Percentiles rank a stretch among this genome's conserved stretches.
Evolutionary conservation across 1,140 invertebrate genomes (phyloP).

Genomic region (Scaptomyza graminum): DNA sequence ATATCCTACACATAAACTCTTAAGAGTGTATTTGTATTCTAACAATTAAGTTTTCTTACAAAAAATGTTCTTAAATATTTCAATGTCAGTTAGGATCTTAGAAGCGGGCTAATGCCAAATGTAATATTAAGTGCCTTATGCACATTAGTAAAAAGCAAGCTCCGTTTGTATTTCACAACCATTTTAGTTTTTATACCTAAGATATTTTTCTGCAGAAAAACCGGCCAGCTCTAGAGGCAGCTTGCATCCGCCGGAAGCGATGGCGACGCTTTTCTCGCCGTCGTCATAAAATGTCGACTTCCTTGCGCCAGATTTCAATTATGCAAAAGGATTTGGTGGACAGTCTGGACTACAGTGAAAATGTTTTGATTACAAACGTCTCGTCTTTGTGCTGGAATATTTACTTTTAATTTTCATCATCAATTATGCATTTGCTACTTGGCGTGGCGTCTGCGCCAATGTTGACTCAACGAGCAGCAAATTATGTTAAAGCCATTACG

Average conservation of each 20-base stretch:
- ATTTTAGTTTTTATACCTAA: too few relatives aligned
- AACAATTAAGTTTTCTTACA: not conserved
- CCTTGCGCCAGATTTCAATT: conserved; percentile 63
- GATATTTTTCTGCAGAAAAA: not conserved
- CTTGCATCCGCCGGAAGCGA: conserved; percentile 56
- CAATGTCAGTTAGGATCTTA: not conserved
- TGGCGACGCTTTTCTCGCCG: conserved; percentile 53
- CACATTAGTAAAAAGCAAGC: too few relatives aligned
- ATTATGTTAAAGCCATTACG: conserved; percentile 68
- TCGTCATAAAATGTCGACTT: conserved; percentile 57
- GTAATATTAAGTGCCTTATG: too few relatives aligned
- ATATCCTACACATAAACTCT: not conserved
- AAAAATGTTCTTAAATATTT: not conserved
- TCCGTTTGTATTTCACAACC: too few relatives aligned
- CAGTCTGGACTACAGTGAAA: conserved; percentile 19
- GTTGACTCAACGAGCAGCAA: conserved; percentile 56
- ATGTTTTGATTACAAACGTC: conserved; percentile 29
- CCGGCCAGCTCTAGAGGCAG: not conserved
- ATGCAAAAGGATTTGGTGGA: conserved; percentile 69
- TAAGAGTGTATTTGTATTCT: not conserved
- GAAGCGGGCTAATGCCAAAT: too few relatives aligned
- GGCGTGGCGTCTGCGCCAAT: conserved; percentile 45
- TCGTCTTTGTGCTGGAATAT: conserved; percentile 40
- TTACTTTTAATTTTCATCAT: conserved; percentile 75
- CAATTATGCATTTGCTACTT: conserved; percentile 71